A percentile compares a stretch with the other conserved stretches of the same genome.
phyloP scores from a whole-genome alignment of 2,113 vertebrate genomes.

The Emydura subglobosa region DNA sequence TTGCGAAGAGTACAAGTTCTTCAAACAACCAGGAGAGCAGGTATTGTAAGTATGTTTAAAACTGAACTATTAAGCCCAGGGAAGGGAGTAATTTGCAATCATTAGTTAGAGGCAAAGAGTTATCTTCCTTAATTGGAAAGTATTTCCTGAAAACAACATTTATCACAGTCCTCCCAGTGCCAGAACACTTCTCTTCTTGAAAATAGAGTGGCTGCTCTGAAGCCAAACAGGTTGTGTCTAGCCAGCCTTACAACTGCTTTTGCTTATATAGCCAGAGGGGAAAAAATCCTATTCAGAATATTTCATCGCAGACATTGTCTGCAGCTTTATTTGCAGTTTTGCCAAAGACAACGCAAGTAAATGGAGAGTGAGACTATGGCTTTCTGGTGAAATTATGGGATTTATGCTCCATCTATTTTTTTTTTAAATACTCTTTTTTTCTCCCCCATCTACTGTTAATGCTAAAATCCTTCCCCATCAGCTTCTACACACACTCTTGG shows the following conservation, averaged over 20 bases:
- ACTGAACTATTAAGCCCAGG: neutral
- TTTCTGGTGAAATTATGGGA: neutral
- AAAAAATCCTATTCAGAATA: neutral
- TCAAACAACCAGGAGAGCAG: neutral
- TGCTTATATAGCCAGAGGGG: neutral
- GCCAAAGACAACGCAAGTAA: neutral
- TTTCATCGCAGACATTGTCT: neutral
- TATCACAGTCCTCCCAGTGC: rapidly evolving
- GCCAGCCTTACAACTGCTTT: neutral
- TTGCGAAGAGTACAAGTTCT: neutral
- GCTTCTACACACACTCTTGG: slow-evolving; percentile 5
- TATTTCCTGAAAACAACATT: neutral
- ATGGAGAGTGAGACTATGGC: neutral
- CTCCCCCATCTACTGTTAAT: neutral
- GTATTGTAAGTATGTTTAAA: neutral
- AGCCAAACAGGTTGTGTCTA: neutral
- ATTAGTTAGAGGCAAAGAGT: rapidly evolving
- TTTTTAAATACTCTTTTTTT: neutral
- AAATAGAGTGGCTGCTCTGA: neutral
- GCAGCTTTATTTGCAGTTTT: neutral
- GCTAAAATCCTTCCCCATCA: neutral
- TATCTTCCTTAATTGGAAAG: neutral
- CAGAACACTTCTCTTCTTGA: neutral
- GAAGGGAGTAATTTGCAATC: neutral
- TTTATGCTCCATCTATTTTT: neutral